Percentiles rank a stretch among this genome's conserved stretches.
These are phyloP conservation scores for Phocoena phocoena DNA, from an alignment of 2,113 vertebrate species.

Conservation along the genomic window DNA sequence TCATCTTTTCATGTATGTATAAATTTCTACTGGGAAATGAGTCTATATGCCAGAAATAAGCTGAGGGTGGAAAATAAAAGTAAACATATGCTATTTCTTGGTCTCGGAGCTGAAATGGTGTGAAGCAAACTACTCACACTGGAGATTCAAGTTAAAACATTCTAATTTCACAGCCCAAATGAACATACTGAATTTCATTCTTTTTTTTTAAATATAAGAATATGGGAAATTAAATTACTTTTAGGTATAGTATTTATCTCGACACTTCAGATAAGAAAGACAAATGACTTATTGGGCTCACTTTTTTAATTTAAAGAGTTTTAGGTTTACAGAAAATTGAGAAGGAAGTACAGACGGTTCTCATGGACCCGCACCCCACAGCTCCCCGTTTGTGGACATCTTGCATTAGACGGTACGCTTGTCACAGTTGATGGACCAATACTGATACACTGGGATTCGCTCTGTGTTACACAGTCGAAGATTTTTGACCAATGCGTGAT, in stretches of 20 bases:
- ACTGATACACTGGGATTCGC: no score
- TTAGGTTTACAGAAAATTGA: neutral
- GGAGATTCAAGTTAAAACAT: neutral
- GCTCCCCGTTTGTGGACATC: neutral
- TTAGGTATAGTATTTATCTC: neutral
- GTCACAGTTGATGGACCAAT: neutral
- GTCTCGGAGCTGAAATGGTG: neutral
- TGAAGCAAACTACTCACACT: neutral
- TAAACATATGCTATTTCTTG: neutral
- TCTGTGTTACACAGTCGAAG: neutral
- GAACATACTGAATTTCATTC: neutral
- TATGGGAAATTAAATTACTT: neutral
- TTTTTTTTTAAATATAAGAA: neutral
- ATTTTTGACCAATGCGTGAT: no score
- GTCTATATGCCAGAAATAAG: neutral
- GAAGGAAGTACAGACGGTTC: neutral
- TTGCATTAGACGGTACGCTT: no score
- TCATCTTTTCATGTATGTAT: neutral
- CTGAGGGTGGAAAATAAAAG: neutral
- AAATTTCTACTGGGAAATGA: neutral
- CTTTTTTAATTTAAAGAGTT: neutral
- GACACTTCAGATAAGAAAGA: neutral
- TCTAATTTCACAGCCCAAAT: neutral
- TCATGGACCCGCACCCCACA: fast-evolving
- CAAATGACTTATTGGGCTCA: neutral